Evolutionary conservation across 2,113 vertebrate genomes (phyloP).

Genomic region (Cettia cetti): DNA sequence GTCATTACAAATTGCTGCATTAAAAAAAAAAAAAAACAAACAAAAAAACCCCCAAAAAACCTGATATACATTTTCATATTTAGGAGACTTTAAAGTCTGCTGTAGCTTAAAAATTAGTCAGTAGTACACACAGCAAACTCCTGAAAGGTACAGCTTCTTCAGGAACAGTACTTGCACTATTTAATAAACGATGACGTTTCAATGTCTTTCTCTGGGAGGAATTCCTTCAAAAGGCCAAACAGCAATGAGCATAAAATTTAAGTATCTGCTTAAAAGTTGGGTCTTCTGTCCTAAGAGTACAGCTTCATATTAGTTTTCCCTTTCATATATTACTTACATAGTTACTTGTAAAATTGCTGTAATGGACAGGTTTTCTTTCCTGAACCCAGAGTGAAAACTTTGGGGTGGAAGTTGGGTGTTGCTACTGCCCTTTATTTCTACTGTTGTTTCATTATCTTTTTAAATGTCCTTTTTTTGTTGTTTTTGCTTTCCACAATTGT

Average conservation of each 20-base stretch:
- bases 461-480: neutral
- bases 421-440: neutral
- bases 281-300: neutral
- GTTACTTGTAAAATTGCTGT: neutral
- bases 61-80: neutral
- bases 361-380: neutral
- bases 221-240: neutral
- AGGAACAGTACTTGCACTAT: neutral
- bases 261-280: neutral
- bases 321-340: neutral
- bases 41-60: too few relatives aligned
- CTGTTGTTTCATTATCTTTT: neutral
- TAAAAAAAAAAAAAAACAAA: too few relatives aligned
- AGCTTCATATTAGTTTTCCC: neutral
- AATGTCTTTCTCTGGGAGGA: neutral
- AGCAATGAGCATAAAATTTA: neutral
- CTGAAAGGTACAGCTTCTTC: neutral
- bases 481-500: neutral
- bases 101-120: neutral
- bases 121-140: neutral
- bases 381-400: neutral
- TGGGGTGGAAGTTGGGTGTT: neutral
- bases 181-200: neutral
- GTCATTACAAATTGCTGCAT: neutral
- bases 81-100: neutral